These are phyloP conservation scores for Metalampra italica DNA, from an alignment of 2,888 invertebrate genomes.

Conservation along the genomic window DNA sequence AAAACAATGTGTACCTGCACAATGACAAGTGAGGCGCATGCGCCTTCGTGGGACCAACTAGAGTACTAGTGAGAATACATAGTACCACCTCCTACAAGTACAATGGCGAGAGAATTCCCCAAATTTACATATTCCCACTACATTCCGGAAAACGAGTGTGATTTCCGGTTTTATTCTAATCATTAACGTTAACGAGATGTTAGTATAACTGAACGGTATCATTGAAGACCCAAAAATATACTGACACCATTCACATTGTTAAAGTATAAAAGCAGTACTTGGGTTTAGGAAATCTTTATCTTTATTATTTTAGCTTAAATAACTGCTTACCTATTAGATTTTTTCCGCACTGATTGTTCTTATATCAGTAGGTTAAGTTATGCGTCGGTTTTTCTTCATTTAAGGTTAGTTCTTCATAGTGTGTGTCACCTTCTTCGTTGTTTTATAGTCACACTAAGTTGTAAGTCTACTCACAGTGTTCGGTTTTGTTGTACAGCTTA, in stretches of 20 bases:
- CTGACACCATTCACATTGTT: constrained; percentile 28
- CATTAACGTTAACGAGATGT: constrained; percentile 10
- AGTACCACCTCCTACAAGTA: constrained; percentile 15
- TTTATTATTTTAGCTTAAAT: not conserved
- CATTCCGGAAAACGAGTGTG: constrained; percentile 38
- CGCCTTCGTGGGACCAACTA: not conserved
- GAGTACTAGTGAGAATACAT: not conserved
- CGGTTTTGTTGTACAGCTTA: not conserved
- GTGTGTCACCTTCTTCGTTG: too few relatives aligned
- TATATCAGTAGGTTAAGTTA: too few relatives aligned
- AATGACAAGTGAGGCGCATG: not conserved
- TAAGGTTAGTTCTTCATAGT: too few relatives aligned
- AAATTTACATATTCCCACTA: constrained; percentile 41
- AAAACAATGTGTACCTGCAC: not conserved
- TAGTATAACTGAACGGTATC: constrained; percentile 5
- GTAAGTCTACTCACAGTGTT: too few relatives aligned
- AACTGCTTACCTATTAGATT: too few relatives aligned
- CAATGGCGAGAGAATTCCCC: constrained; percentile 46
- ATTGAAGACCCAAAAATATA: constrained; percentile 15
- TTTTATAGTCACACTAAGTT: too few relatives aligned
- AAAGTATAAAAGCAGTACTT: not conserved
- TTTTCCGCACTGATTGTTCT: too few relatives aligned
- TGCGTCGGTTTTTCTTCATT: too few relatives aligned
- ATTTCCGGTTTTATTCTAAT: constrained; percentile 26
- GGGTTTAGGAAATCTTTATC: not conserved